phyloP scores from a whole-genome alignment of 2,113 vertebrate genomes.

The Acanthisitta chloris region DNA sequence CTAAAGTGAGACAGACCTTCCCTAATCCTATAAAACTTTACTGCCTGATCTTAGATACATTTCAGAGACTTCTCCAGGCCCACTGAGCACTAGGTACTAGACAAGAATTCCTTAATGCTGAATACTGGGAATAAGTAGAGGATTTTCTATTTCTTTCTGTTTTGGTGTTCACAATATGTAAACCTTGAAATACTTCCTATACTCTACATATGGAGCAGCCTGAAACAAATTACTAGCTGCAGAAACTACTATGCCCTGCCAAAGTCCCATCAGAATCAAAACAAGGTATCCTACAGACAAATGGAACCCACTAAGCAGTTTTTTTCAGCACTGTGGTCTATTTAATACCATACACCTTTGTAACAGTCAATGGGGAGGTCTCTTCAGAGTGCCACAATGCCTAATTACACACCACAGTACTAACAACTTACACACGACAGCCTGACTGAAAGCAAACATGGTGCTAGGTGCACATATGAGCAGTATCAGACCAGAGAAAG shows the following conservation, averaged over 20 bases:
- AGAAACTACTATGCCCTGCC: not conserved
- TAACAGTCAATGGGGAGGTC: not conserved
- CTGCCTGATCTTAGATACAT: not conserved
- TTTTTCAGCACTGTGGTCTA: not conserved
- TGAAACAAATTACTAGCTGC: not conserved
- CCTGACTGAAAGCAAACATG: slow-evolving; percentile 13
- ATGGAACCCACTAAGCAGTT: not conserved
- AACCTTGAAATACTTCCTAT: not conserved
- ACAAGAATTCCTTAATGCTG: not conserved
- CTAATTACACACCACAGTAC: not conserved
- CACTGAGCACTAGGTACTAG: not conserved
- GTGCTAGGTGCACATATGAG: not conserved
- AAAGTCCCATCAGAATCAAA: slow-evolving; percentile 7
- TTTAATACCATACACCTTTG: not conserved
- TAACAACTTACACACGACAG: not conserved
- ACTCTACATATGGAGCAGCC: not conserved
- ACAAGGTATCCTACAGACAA: not conserved
- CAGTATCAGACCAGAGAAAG: slow-evolving; percentile 25
- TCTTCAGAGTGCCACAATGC: not conserved
- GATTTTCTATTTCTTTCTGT: not conserved
- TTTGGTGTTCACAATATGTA: not conserved
- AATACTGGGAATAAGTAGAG: not conserved
- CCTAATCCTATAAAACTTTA: not conserved
- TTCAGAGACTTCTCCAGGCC: not conserved
- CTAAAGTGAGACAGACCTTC: not conserved